Evolutionary conservation across 2,888 invertebrate species (phyloP).

Genomic region (Athripsodes cinereus): DNA sequence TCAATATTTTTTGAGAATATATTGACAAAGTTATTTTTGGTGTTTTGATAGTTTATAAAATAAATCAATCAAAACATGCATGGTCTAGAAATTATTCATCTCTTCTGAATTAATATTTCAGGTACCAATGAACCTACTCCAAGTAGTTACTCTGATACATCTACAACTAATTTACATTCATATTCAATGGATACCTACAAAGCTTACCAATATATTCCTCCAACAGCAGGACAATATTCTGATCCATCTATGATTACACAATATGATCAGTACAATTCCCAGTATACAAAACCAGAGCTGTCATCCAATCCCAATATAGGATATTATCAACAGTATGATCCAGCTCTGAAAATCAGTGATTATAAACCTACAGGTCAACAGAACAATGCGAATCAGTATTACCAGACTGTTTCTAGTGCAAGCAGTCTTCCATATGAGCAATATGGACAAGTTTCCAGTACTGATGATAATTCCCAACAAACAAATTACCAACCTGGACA

Average conservation of each 20-base stretch:
- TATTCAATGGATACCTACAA: constrained; percentile 18
- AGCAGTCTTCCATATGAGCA: not conserved
- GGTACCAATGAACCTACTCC: constrained; percentile 20
- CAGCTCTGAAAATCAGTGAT: not conserved
- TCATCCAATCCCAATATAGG: not conserved
- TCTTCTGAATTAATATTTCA: too few species aligned
- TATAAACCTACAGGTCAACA: not conserved
- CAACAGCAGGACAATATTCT: constrained; percentile 17
- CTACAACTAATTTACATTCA: constrained; percentile 3
- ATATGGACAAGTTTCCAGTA: not conserved
- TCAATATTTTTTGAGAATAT: not conserved
- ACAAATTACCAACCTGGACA: not conserved
- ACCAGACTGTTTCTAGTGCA: not conserved
- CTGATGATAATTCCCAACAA: not conserved
- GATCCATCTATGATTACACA: constrained; percentile 12
- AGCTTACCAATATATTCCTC: constrained; percentile 17
- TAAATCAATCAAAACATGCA: too few species aligned
- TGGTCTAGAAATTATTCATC: too few species aligned
- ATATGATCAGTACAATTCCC: constrained; percentile 11
- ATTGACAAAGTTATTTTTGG: not conserved
- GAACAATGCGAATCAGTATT: not conserved
- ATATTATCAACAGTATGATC: constrained; percentile 17
- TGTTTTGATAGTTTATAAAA: not conserved
- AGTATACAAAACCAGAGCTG: constrained; percentile 9
- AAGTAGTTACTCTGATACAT: constrained; percentile 17